Evolutionary conservation across 2,113 vertebrate genomes (phyloP).

Genomic region (Callocephalon fimbriatum): DNA sequence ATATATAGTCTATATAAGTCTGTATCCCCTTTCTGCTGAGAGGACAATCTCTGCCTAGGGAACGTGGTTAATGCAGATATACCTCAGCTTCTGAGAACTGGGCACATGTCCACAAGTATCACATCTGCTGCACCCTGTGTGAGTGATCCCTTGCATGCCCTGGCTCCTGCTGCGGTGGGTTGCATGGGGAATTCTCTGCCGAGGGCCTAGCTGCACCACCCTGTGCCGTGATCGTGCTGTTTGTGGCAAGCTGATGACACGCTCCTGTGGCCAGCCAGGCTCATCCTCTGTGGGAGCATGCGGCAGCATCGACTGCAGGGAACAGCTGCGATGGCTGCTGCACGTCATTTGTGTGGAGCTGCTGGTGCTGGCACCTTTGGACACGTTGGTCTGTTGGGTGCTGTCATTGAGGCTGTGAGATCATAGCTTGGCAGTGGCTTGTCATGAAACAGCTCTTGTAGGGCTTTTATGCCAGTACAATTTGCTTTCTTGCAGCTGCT

Average conservation of each 20-base stretch:
- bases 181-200: not conserved
- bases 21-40: constrained; percentile 50
- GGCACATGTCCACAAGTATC: fast-evolving
- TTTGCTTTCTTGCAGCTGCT: constrained; percentile 11
- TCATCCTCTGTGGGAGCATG: fast-evolving
- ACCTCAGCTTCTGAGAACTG: not conserved
- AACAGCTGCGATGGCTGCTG: not conserved
- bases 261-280: not conserved
- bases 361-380: not conserved
- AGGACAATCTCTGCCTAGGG: not conserved
- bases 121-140: fast-evolving
- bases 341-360: fast-evolving
- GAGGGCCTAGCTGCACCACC: not conserved
- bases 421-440: not conserved
- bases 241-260: not conserved
- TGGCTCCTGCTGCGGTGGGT: fast-evolving
- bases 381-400: not conserved
- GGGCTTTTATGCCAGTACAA: not conserved
- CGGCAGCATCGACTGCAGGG: not conserved
- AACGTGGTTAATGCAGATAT: not conserved
- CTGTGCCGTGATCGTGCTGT: fast-evolving
- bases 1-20: constrained; percentile 46
- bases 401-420: not conserved
- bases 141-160: not conserved
- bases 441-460: not conserved